Conservation (phyloP, 1,140 invertebrate genomes). For the Leguminivora glycinivorella region DNA sequence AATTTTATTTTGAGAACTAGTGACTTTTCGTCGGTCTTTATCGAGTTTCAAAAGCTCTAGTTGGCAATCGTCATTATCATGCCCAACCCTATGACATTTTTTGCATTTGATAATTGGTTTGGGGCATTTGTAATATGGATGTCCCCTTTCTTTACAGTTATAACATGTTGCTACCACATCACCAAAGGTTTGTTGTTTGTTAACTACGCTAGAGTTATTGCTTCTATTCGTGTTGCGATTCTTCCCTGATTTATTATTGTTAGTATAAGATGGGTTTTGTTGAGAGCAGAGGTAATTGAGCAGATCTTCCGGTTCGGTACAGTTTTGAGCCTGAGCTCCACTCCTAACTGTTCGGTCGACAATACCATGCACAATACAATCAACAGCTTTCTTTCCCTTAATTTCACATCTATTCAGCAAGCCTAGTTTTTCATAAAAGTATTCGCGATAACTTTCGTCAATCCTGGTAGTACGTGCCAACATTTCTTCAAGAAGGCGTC, state of each 20-base stretch:
- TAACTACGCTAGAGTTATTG: background rate
- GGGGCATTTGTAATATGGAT: background rate
- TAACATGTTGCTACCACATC: background rate
- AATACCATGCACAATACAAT: constrained; percentile 28
- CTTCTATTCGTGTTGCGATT: background rate
- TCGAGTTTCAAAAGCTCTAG: background rate
- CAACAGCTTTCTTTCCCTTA: constrained; percentile 13
- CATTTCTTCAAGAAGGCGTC: constrained; percentile 25
- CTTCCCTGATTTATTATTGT: background rate
- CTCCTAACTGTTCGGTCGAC: background rate
- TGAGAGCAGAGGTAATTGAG: constrained; percentile 7
- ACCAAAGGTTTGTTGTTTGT: background rate
- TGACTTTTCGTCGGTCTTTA: background rate
- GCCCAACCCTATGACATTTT: background rate
- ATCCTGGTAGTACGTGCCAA: background rate
- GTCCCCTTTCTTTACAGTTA: background rate
- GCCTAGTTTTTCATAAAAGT: constrained; percentile 23
- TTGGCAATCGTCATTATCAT: background rate
- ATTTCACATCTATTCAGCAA: constrained; percentile 23
- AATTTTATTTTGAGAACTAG: background rate
- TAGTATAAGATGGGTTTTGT: background rate
- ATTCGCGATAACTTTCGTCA: constrained; percentile 4
- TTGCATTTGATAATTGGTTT: constrained; percentile 13
- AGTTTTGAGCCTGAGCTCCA: constrained; percentile 4
- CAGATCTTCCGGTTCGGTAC: constrained; percentile 9